Evolutionary conservation across 2,113 vertebrate species (phyloP).

Genomic region (Melanerpes formicivorus): DNA sequence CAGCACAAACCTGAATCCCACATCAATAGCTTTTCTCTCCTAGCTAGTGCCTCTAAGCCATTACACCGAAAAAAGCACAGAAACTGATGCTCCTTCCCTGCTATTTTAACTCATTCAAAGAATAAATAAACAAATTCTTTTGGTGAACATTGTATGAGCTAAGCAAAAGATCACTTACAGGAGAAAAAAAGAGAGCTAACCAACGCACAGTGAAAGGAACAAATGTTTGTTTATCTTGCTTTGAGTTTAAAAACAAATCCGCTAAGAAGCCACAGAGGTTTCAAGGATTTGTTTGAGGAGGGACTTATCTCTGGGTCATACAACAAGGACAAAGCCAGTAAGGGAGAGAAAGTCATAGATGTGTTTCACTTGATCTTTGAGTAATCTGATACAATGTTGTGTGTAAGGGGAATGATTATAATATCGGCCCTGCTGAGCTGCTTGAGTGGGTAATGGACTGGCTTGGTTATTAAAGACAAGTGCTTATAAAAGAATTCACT

Average conservation of each 20-base stretch:
- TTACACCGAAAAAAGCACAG: neutral
- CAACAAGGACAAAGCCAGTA: neutral
- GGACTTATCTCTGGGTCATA: neutral
- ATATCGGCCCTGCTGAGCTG: neutral
- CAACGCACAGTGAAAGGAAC: neutral
- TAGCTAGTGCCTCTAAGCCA: neutral
- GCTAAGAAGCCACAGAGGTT: neutral
- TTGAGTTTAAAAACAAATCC: neutral
- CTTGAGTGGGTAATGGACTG: slow-evolving; percentile 27
- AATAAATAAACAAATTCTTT: neutral
- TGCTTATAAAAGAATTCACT: slow-evolving; percentile 29
- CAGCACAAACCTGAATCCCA: neutral
- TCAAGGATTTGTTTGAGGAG: neutral
- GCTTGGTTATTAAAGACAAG: slow-evolving; percentile 38
- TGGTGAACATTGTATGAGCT: neutral
- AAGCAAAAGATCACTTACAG: neutral
- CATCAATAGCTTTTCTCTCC: neutral
- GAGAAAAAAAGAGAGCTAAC: neutral
- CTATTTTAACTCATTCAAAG: neutral
- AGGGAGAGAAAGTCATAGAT: neutral
- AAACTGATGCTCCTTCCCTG: neutral
- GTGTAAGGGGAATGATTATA: neutral
- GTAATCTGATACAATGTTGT: neutral
- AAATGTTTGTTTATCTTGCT: neutral
- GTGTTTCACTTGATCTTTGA: neutral